Conservation (phyloP, 2,797 vertebrate species). For the Threskiornis aethiopicus region DNA sequence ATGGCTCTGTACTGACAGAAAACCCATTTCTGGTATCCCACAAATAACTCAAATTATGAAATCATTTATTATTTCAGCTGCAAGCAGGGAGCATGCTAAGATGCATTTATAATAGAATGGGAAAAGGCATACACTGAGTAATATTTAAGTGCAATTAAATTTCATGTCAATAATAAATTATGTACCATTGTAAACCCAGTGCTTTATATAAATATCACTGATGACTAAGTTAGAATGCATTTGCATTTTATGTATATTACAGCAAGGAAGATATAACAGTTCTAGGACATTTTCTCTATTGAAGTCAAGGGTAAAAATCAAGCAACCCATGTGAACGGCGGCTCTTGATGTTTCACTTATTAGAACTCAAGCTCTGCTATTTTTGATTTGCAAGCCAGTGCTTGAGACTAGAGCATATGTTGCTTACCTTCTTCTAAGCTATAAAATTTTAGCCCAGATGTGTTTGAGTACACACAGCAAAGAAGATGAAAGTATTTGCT, state of each 20-base stretch:
- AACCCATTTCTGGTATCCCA: slow-evolving; percentile 40
- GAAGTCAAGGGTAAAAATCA: slow-evolving; percentile 6
- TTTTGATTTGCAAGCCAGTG: not conserved
- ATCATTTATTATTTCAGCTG: slow-evolving; percentile 20
- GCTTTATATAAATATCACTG: slow-evolving; percentile 36
- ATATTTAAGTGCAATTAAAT: slow-evolving; percentile 64
- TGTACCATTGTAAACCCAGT: slow-evolving; percentile 49
- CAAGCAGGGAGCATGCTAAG: slow-evolving; percentile 38
- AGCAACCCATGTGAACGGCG: not conserved
- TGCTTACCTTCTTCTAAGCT: not conserved
- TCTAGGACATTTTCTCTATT: not conserved
- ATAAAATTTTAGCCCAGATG: not conserved
- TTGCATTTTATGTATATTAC: slow-evolving; percentile 50
- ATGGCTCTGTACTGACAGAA: slow-evolving; percentile 36
- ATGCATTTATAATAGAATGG: slow-evolving; percentile 39
- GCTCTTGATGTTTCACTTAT: not conserved
- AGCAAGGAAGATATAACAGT: not conserved
- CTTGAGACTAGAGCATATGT: not conserved
- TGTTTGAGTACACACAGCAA: not conserved
- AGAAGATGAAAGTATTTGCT: not conserved
- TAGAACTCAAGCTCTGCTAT: not conserved
- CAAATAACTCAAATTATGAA: slow-evolving; percentile 62
- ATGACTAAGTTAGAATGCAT: slow-evolving; percentile 41
- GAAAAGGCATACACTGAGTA: slow-evolving; percentile 50
- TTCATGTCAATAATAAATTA: slow-evolving; percentile 50